Percentiles rank a stretch among this genome's conserved stretches.
phyloP scores from a whole-genome alignment of 1,140 invertebrate genomes.

The Halesus radiatus region DNA sequence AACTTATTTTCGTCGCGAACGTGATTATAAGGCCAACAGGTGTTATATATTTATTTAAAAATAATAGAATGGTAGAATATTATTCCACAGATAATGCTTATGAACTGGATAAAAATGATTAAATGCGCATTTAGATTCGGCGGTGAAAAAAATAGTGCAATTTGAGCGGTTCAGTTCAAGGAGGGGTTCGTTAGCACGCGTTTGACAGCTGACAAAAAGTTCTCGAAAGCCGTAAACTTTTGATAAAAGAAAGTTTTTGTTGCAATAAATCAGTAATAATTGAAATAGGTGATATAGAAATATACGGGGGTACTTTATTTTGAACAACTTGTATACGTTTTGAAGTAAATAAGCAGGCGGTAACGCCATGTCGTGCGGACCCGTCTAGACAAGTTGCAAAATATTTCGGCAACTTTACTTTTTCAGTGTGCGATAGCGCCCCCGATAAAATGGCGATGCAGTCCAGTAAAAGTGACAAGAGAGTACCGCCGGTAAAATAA shows the following conservation, averaged over 20 bases:
- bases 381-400: conserved; percentile 13
- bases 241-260: conserved; percentile 9
- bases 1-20: neutral
- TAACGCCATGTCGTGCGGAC: neutral
- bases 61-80: neutral
- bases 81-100: neutral
- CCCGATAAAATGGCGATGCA: conserved; percentile 37
- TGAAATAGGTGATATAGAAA: too few relatives aligned
- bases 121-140: too few relatives aligned
- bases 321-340: too few relatives aligned
- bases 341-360: neutral
- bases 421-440: conserved; percentile 4
- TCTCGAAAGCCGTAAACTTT: conserved; percentile 11
- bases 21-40: conserved; percentile 1
- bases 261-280: too few relatives aligned
- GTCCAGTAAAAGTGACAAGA: neutral
- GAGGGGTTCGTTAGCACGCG: neutral
- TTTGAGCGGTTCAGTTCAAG: neutral
- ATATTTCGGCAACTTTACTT: conserved; percentile 36
- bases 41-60: neutral
- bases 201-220: conserved; percentile 16
- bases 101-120: too few relatives aligned
- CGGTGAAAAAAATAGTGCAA: too few relatives aligned
- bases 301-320: too few relatives aligned
- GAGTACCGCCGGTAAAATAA: conserved; percentile 9